Conservation (phyloP, 2,797 vertebrate genomes). For the Lutjanus campechanus region DNA sequence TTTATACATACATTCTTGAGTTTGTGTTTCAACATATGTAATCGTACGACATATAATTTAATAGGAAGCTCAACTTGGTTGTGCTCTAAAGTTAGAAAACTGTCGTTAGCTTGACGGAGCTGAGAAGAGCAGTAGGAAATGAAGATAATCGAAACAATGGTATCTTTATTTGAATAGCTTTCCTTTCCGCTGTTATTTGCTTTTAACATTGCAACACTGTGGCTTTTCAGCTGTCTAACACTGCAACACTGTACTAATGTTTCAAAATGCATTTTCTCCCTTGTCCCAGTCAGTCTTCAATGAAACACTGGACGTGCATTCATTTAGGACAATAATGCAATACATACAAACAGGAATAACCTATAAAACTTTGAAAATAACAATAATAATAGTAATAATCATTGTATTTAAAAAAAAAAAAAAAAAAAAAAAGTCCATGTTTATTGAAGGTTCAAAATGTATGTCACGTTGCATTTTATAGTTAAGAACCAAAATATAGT, state of each 20-base stretch:
- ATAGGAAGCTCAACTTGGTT: background rate
- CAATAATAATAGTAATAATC: background rate
- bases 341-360: background rate
- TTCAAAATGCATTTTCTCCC: background rate
- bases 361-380: background rate
- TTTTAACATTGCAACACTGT: background rate
- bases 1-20: background rate
- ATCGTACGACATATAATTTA: background rate
- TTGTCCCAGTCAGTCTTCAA: too few relatives aligned
- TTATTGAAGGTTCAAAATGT: background rate
- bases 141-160: constrained; percentile 14
- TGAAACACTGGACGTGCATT: background rate
- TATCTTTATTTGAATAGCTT: constrained; percentile 22
- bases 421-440: background rate
- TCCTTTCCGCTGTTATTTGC: background rate
- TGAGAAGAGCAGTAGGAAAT: constrained; percentile 3
- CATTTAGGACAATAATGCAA: background rate
- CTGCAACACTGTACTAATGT: background rate
- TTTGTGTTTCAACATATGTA: background rate
- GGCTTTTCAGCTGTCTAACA: background rate
- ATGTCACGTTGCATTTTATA: background rate
- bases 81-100: background rate
- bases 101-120: background rate
- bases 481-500: background rate
- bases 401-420: background rate